Percentiles rank a stretch among this genome's conserved stretches.
Evolutionary conservation across 2,888 invertebrate genomes (phyloP).

Genomic region (Drosophila bunnanda): DNA sequence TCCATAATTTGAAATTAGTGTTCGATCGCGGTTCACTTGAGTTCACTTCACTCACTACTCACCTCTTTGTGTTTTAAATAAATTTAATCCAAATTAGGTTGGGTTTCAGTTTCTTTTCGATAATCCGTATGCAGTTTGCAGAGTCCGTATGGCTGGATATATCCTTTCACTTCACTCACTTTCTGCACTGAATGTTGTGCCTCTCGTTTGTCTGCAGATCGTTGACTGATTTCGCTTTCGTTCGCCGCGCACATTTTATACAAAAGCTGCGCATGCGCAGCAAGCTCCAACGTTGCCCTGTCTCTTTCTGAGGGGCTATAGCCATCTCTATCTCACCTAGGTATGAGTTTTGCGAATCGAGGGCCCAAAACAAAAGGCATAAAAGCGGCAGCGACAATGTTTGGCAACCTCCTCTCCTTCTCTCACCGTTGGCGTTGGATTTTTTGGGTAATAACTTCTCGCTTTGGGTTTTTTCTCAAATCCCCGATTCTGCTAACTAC

Average conservation of each 20-base stretch:
- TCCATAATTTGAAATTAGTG: slow-evolving; percentile 12
- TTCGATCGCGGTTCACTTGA: slow-evolving; percentile 5
- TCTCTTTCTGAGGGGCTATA: slow-evolving; percentile 7
- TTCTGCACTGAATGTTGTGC: slow-evolving; percentile 39
- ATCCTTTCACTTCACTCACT: slow-evolving; percentile 70
- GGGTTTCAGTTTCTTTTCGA: slow-evolving; percentile 22
- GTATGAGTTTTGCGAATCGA: slow-evolving; percentile 65
- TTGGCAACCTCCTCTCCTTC: slow-evolving; percentile 43
- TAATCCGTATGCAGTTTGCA: slow-evolving; percentile 71
- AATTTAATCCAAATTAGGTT: slow-evolving; percentile 56
- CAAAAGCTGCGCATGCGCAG: slow-evolving; percentile 72
- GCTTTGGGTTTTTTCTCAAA: slow-evolving; percentile 26
- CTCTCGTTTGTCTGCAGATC: slow-evolving; percentile 68
- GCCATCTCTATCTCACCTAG: slow-evolving; percentile 1
- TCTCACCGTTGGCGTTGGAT: slow-evolving; percentile 13
- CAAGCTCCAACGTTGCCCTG: slow-evolving; percentile 27
- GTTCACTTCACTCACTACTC: slow-evolving; percentile 58
- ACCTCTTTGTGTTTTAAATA: slow-evolving; percentile 62
- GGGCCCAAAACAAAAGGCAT: slow-evolving; percentile 67
- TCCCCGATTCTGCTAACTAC: slow-evolving; percentile 60
- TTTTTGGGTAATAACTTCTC: slow-evolving; percentile 35
- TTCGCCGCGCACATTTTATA: slow-evolving; percentile 77
- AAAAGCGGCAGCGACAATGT: slow-evolving; percentile 39
- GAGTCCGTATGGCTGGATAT: slow-evolving; percentile 16
- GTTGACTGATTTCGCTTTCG: slow-evolving; percentile 81